Conservation (phyloP, 2,113 vertebrate species). For the Ahaetulla prasina region DNA sequence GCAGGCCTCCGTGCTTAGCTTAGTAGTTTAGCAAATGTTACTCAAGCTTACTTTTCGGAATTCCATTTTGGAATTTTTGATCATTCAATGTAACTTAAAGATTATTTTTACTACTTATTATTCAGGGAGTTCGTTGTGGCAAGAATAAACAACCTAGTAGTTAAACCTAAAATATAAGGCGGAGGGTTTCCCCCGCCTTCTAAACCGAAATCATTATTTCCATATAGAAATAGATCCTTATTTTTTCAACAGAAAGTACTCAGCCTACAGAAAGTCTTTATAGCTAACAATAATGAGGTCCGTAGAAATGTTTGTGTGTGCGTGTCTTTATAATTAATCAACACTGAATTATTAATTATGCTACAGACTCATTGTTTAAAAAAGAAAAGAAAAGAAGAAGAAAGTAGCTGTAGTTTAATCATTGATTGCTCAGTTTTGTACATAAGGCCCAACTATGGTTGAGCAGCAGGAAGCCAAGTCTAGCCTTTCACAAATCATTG, state of each 20-base stretch:
- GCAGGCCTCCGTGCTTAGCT: constrained; percentile 83
- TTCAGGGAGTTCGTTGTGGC: constrained; percentile 33
- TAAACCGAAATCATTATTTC: background rate
- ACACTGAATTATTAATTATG: background rate
- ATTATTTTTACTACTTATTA: constrained; percentile 49
- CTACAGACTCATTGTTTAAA: background rate
- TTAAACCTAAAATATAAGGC: background rate
- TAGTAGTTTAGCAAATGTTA: constrained; percentile 77
- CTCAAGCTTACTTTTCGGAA: constrained; percentile 73
- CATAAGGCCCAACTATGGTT: background rate
- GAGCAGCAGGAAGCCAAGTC: background rate
- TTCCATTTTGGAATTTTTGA: constrained; percentile 65
- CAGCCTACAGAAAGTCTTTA: constrained; percentile 34
- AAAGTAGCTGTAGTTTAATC: background rate
- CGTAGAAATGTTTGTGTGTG: background rate
- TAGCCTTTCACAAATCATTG: background rate
- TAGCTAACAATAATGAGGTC: background rate
- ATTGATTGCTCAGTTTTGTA: background rate
- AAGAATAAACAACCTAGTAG: background rate
- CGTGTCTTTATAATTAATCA: background rate
- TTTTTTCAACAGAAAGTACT: constrained; percentile 15
- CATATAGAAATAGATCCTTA: background rate
- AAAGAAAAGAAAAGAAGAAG: background rate
- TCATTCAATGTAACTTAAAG: constrained; percentile 57
- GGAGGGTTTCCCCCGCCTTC: background rate